Base-by-base conservation (phyloP, 23 tunicate genomes). In the Phallusia fumigata region DNA sequence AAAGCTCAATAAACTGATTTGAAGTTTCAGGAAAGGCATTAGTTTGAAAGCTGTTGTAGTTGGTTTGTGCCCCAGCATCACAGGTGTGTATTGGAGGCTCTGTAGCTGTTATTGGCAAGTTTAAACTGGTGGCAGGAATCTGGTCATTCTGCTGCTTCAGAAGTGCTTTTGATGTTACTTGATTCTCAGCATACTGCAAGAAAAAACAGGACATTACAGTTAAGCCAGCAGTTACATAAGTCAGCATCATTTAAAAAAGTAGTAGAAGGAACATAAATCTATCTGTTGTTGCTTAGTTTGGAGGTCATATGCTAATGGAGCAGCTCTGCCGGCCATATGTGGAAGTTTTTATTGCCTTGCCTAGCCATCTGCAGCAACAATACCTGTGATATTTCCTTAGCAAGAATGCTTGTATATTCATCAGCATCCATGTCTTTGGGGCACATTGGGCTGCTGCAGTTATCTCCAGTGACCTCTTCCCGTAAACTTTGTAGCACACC, bases 401-500 rank as follows among this genome's bases (percentile, higher is more conserved):
- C 64, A 0, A 84, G 32, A 35, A 32, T 84, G 52, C 51, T 76
- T 33, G 79, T 84, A 35, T 33, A 84, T 33, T 76, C 81, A 58
- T 53, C 81, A 33, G 65, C 87, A 36, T 76, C 58, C 33, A 77
- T 32, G 28, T 40, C 33, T 30, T 45, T 40, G 8, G 36, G 78
- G 16, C 44, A 33, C 31, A 34, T 74, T 13, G 78, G 36, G 35
- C 44, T 74, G 78, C 10, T 74, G 53, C 53, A 45, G 19, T 32
- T 28, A 28, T 77, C 53, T 10, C 53, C 53, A 24, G 69, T 58
- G 15, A 58, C 69, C 33, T 91, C 96, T 19, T 89, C 86, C 33
- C 80, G 85, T 34, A 91, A 74, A 31, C 96, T 91, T 53, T 83
- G 91, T 21, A 91, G 34, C 11, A 91, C 96, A 21, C 96, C 96